Evolutionary conservation across 2,797 vertebrate genomes (phyloP).

Genomic region (Scyliorhinus canicula): DNA sequence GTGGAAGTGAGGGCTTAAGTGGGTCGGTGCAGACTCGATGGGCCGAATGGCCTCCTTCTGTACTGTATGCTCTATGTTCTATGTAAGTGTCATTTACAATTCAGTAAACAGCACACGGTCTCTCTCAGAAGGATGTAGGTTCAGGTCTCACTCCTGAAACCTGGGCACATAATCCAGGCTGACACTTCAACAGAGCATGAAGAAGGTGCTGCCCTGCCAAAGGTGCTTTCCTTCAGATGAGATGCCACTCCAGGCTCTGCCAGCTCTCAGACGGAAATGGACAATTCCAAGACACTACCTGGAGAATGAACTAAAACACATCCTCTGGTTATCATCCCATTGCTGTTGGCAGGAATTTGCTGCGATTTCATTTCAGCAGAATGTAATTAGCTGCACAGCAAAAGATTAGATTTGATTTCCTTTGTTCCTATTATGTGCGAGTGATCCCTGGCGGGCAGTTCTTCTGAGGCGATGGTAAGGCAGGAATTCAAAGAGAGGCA

Average conservation of each 20-base stretch:
- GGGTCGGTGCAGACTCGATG: too few relatives aligned
- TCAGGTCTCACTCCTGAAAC: background rate
- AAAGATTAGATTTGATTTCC: background rate
- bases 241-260: background rate
- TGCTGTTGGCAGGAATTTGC: background rate
- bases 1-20: too few relatives aligned
- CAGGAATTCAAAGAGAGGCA: background rate
- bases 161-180: background rate
- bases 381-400: background rate
- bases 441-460: background rate
- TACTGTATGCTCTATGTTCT: too few relatives aligned
- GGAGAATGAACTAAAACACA: background rate
- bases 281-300: background rate
- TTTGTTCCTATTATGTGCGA: background rate
- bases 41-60: too few relatives aligned
- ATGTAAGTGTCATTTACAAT: background rate
- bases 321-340: background rate
- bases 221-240: too few relatives aligned
- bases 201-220: background rate
- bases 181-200: background rate
- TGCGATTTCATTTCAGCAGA: background rate
- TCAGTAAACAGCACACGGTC: background rate
- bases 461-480: background rate
- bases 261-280: background rate
- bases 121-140: background rate